Base-by-base conservation (phyloP, 2,888 invertebrate species). In the Galerucella calmariensis region DNA sequence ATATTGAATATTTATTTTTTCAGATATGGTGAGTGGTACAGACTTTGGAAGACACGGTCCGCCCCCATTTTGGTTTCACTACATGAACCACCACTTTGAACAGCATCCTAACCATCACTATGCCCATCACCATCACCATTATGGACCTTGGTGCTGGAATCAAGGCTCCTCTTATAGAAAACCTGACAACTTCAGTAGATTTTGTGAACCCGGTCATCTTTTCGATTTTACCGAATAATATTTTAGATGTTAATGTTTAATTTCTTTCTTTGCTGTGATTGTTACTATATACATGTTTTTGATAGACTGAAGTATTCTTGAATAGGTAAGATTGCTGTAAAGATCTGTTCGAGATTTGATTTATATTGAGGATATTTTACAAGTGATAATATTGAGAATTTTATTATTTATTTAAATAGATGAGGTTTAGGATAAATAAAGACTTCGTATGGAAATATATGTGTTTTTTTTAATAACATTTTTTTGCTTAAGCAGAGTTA, bases 151-250 rank as follows among this genome's bases (percentile, higher is more conserved):
- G 9, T 56, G 56, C 10, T 16, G 56, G 56, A 56, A 16, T 56
- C 16, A 56, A 8, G 8, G 20, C 20, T 16, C 56, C 56, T 56
- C n/a, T 16, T 56, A 56, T 10, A 56, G 20, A 20, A 56, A 56
- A 56, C 56, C 56, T 20, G 56, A 56, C 16, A 56, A 20, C 20
- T 56, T 56, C 16, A 56, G 20, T 20, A 56, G 20, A 20, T 56
- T 56, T 20, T 56, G 56, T 20, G 56, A 56, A 20, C 56, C 56
- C 16, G 20, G 56, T 20, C 56, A 56, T 4, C 56, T 56, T 20
- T 56, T 56, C 16, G 56, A 56, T 11, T 56, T 56, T 20, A 56
- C 56, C 11, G 56, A 56, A 56, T 56, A 56, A 56, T 56, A 51
- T 51, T 3, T 10, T 16, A 53, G 14, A n/a, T 53, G 16, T 10